Conservation (phyloP, 2,888 invertebrate genomes). For the Augiades crinisus region DNA sequence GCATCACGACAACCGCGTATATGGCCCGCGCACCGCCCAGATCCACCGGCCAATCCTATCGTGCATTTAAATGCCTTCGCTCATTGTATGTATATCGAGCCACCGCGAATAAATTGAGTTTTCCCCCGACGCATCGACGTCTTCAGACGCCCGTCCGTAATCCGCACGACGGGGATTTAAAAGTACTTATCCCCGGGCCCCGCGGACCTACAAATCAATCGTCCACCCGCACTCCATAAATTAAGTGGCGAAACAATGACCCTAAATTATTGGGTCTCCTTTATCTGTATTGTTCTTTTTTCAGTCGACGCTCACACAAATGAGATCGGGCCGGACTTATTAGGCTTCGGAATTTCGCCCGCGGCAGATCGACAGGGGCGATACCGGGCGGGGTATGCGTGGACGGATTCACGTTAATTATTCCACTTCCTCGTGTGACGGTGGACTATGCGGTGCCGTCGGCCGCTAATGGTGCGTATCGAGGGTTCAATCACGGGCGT, state of each 20-base stretch:
- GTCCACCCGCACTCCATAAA: conserved; percentile 76
- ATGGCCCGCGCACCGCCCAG: conserved; percentile 68
- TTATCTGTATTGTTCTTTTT: conserved; percentile 74
- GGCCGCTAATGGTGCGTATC: conserved; percentile 46
- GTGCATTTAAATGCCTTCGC: conserved; percentile 66
- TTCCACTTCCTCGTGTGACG: conserved; percentile 56
- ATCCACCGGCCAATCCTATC: conserved; percentile 70
- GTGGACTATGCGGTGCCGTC: conserved; percentile 6
- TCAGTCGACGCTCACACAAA: conserved; percentile 71
- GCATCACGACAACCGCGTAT: conserved; percentile 77
- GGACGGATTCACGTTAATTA: conserved; percentile 59
- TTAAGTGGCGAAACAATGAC: conserved; percentile 77
- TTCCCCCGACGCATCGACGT: conserved; percentile 53
- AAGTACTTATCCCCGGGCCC: conserved; percentile 61
- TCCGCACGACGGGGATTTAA: conserved; percentile 47
- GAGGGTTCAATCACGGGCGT: conserved; percentile 58
- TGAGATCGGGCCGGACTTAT: conserved; percentile 76
- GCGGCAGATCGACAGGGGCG: conserved; percentile 66
- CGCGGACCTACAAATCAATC: conserved; percentile 77
- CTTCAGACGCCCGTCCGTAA: conserved; percentile 39
- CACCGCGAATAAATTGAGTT: conserved; percentile 70
- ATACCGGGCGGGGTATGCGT: conserved; percentile 52
- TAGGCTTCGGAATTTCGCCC: conserved; percentile 73
- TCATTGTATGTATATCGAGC: conserved; percentile 78
- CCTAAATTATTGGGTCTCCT: conserved; percentile 77